A percentile compares a stretch with the other conserved stretches of the same genome.
These are phyloP conservation scores for Clarias platycephalus DNA, from an alignment of 2,797 vertebrate genomes.

Conservation along the genomic window DNA sequence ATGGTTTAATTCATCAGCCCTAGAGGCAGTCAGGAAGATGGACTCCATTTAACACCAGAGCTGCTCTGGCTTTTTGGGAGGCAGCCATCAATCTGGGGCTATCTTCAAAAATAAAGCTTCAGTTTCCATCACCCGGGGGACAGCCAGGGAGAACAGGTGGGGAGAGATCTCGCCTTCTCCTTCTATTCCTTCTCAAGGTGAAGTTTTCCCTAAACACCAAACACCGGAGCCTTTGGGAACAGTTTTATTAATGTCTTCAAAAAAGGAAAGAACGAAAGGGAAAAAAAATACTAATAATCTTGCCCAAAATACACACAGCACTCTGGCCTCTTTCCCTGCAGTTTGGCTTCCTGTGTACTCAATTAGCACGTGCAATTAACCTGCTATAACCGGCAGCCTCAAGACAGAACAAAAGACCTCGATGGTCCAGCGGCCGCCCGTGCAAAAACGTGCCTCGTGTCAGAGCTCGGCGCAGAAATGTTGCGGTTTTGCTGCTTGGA, in stretches of 20 bases:
- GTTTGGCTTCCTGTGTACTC: conserved; percentile 70
- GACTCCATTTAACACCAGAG: conserved; percentile 80
- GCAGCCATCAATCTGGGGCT: conserved; percentile 79
- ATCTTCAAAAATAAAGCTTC: conserved; percentile 75
- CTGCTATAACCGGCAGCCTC: conserved; percentile 69
- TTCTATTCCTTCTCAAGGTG: conserved; percentile 73
- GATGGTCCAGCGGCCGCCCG: neutral
- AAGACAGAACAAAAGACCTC: conserved; percentile 64
- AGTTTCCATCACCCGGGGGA: conserved; percentile 78
- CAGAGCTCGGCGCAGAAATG: neutral
- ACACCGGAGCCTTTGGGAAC: conserved; percentile 53
- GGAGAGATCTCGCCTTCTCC: conserved; percentile 60
- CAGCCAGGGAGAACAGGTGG: conserved; percentile 65
- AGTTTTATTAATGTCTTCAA: conserved; percentile 75
- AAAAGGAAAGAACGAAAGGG: conserved; percentile 51
- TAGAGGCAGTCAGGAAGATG: conserved; percentile 77
- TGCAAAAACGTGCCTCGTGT: neutral
- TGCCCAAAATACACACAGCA: conserved; percentile 72
- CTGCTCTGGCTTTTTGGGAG: conserved; percentile 73
- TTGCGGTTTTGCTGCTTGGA: neutral
- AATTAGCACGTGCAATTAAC: conserved; percentile 83
- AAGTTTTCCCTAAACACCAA: conserved; percentile 62
- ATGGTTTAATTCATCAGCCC: conserved; percentile 75
- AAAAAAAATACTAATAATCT: conserved; percentile 68
- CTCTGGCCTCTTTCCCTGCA: conserved; percentile 70